These are phyloP conservation scores for Bos indicus DNA, from an alignment of 2,113 vertebrate species.

Conservation along the genomic window DNA sequence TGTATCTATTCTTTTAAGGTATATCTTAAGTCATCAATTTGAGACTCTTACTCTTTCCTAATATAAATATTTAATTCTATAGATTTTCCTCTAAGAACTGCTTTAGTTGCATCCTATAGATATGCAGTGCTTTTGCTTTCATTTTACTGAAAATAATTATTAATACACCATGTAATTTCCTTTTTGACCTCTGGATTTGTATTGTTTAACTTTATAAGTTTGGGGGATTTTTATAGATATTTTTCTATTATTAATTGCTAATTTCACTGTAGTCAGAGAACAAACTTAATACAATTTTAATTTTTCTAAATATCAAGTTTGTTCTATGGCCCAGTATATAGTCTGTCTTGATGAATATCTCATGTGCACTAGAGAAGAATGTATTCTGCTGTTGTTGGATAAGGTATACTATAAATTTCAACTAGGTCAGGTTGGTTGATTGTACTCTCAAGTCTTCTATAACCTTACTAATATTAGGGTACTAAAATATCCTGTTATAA, in stretches of 20 bases:
- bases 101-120: neutral
- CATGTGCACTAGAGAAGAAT: neutral
- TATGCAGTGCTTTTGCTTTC: neutral
- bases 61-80: neutral
- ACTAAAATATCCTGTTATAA: neutral
- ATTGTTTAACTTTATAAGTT: neutral
- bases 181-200: neutral
- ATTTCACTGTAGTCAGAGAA: neutral
- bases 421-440: neutral
- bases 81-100: neutral
- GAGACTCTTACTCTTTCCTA: neutral
- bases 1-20: neutral
- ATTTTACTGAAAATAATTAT: neutral
- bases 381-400: neutral
- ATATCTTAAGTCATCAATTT: neutral
- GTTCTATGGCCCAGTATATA: neutral
- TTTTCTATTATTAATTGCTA: neutral
- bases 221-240: neutral
- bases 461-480: neutral
- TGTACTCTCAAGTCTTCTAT: neutral
- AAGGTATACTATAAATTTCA: neutral
- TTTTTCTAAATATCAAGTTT: neutral
- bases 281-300: neutral
- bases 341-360: neutral
- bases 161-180: neutral